Percentiles rank a stretch among this genome's conserved stretches.
Evolutionary conservation across 2,113 vertebrate genomes (phyloP).

Genomic region (Oreochromis niloticus): DNA sequence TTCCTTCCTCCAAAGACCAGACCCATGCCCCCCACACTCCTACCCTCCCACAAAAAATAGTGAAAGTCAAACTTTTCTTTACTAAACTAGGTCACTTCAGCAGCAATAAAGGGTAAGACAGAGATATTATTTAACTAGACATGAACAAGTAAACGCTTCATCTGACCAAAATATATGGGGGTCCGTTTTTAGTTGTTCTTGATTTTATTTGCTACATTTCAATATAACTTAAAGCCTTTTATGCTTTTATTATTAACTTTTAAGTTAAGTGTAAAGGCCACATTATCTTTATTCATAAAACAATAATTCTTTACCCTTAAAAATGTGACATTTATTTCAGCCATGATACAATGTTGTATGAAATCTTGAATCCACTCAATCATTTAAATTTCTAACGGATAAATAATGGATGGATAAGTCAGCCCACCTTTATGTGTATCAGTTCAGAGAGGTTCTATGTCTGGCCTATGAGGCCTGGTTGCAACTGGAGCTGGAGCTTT

Average conservation of each 20-base stretch:
- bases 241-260: not conserved
- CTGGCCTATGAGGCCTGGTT: not conserved
- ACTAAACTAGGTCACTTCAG: not conserved
- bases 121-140: not conserved
- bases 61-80: not conserved
- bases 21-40: not conserved
- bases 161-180: not conserved
- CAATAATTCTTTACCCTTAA: fast-evolving
- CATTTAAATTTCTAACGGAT: not conserved
- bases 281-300: not conserved
- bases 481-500: not conserved
- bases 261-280: not conserved
- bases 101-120: not conserved
- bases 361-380: not conserved
- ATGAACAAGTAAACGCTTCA: not conserved
- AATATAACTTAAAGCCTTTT: not conserved
- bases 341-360: not conserved
- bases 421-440: not conserved
- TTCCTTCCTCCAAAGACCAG: not conserved
- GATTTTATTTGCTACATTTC: not conserved
- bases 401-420: not conserved
- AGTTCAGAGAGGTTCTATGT: not conserved
- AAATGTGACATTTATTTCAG: not conserved
- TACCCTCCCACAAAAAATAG: not conserved
- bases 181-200: not conserved